Percentiles rank a stretch among this genome's conserved stretches.
phyloP scores from a whole-genome alignment of 2,113 vertebrate species.

The Psittacula cyanocephala region DNA sequence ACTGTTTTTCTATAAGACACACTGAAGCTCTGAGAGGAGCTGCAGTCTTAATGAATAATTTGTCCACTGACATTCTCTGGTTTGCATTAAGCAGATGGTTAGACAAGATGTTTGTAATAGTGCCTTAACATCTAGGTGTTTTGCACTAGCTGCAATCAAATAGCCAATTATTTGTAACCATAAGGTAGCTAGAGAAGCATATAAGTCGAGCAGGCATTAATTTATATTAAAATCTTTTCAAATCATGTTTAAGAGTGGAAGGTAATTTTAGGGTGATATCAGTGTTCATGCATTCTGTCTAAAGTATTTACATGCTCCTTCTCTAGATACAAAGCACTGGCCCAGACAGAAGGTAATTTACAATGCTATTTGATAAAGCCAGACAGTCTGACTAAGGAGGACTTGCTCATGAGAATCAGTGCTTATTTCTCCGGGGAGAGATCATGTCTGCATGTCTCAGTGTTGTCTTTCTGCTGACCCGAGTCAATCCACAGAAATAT shows the following conservation, averaged over 20 bases:
- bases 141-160: constrained; percentile 13
- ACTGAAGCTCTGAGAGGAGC: constrained; percentile 6
- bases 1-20: not conserved
- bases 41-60: not conserved
- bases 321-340: not conserved
- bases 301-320: constrained; percentile 4
- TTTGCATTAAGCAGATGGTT: constrained; percentile 38
- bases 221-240: not conserved
- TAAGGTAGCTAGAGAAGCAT: not conserved
- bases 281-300: not conserved
- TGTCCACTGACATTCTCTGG: constrained; percentile 5
- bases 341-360: not conserved
- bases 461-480: not conserved
- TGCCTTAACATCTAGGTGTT: constrained; percentile 3
- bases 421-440: not conserved
- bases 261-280: not conserved
- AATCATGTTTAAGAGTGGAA: not conserved
- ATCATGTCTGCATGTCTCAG: not conserved
- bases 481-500: not conserved
- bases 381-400: not conserved
- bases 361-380: not conserved
- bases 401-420: not conserved
- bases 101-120: constrained; percentile 29
- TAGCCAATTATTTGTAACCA: constrained; percentile 15
- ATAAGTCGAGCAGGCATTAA: not conserved